These are phyloP conservation scores for Phacellophora camtschatica DNA, from an alignment of 30 jellyfish, hydroid and myxozoan species.

Conservation along the genomic window DNA sequence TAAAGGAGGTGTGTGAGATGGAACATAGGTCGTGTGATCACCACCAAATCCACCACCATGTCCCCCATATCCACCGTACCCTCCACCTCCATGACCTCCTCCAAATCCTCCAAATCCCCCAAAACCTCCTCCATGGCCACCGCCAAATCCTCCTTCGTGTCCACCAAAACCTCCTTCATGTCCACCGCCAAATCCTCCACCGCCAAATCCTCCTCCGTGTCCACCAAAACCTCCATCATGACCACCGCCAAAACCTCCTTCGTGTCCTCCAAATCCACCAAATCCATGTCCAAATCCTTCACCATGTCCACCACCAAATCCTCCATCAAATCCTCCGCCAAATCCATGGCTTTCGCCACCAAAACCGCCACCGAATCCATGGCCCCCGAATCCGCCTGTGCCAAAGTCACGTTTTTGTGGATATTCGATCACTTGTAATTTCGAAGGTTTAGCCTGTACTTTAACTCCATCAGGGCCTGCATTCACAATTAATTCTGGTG, in stretches of 20 bases:
- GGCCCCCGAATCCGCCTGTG: constrained; percentile 64
- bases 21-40: constrained; percentile 96
- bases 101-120: constrained; percentile 67
- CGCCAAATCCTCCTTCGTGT: constrained; percentile 47
- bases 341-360: constrained; percentile 67
- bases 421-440: constrained; percentile 87
- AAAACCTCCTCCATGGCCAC: constrained; percentile 54
- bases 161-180: constrained; percentile 59
- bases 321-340: constrained; percentile 65
- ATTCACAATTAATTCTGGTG: constrained; percentile 89
- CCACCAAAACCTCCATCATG: constrained; percentile 56
- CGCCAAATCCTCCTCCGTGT: constrained; percentile 38
- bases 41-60: constrained; percentile 71
- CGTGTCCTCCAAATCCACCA: constrained; percentile 41
- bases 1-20: constrained; percentile 96
- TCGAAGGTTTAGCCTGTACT: constrained; percentile 93
- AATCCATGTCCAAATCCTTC: constrained; percentile 51
- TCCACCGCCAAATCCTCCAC: constrained; percentile 56
- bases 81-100: constrained; percentile 42
- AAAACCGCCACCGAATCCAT: constrained; percentile 70
- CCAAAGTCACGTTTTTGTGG: constrained; percentile 74
- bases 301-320: constrained; percentile 19
- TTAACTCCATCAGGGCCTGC: constrained; percentile 98
- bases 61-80: constrained; percentile 22
- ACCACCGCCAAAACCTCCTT: constrained; percentile 40